Percentiles rank a stretch among this genome's conserved stretches.
Conservation (phyloP, 2,113 vertebrate genomes). For the Egretta garzetta region DNA sequence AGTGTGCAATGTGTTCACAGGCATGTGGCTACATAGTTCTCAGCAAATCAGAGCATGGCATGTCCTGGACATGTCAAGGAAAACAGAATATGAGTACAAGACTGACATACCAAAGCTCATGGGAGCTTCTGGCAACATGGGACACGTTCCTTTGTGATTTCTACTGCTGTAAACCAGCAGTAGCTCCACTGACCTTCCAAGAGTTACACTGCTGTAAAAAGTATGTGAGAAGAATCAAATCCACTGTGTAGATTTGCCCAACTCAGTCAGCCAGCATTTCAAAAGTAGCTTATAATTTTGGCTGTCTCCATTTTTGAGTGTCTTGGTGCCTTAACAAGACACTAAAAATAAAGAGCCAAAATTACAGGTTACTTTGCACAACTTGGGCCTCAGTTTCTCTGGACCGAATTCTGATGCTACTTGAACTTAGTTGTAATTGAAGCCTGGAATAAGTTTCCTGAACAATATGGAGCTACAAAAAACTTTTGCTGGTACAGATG, state of each 20-base stretch:
- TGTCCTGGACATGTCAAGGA: background rate
- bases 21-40: background rate
- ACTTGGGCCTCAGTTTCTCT: constrained; percentile 37
- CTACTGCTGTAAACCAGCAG: background rate
- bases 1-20: background rate
- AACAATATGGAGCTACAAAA: background rate
- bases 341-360: constrained; percentile 61
- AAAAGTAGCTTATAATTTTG: constrained; percentile 58
- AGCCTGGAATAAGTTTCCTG: background rate
- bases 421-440: background rate
- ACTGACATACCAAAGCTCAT: background rate
- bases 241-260: background rate
- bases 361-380: constrained; percentile 43
- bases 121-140: background rate
- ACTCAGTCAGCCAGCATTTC: background rate
- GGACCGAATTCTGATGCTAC: background rate
- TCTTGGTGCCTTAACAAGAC: background rate
- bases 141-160: background rate
- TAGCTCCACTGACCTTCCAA: background rate
- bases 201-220: background rate
- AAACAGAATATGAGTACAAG: background rate
- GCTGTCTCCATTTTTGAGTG: background rate
- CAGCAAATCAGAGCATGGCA: background rate
- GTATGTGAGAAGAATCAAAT: background rate
- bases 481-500: background rate